phyloP scores from a whole-genome alignment of 2,113 vertebrate genomes.

The Platanista minor region DNA sequence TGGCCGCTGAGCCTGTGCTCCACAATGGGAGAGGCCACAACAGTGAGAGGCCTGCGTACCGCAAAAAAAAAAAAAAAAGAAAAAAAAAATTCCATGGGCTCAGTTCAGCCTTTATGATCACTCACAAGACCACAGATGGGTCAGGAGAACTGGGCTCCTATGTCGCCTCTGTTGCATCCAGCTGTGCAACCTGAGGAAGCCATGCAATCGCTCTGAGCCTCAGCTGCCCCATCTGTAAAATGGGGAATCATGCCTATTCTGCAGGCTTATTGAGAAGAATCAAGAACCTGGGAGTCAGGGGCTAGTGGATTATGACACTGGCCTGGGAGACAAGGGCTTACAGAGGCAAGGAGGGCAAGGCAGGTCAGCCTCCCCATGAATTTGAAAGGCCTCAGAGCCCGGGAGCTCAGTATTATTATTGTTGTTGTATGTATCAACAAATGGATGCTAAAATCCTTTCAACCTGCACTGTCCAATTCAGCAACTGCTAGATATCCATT shows the following conservation, averaged over 20 bases:
- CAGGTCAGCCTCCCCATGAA: background rate
- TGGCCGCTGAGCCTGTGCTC: no score
- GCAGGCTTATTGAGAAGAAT: background rate
- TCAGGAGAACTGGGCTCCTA: background rate
- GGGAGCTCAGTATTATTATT: background rate
- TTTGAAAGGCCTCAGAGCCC: background rate
- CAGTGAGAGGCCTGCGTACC: no score
- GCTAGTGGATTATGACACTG: rapidly evolving
- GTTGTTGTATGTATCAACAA: no score
- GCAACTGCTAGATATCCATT: rapidly evolving
- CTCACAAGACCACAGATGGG: background rate
- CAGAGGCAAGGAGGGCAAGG: background rate
- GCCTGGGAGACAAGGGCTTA: background rate
- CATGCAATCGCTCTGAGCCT: background rate
- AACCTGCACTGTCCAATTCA: rapidly evolving
- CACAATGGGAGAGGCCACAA: no score
- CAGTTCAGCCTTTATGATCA: background rate
- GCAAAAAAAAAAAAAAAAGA: no score
- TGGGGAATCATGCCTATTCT: rapidly evolving
- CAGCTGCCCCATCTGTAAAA: background rate
- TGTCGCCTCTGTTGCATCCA: rapidly evolving
- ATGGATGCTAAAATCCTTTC: background rate
- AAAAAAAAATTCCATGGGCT: background rate
- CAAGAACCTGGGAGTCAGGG: background rate
- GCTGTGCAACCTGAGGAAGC: background rate